Conservation (phyloP, 2,113 vertebrate species). For the Petaurus breviceps region DNA sequence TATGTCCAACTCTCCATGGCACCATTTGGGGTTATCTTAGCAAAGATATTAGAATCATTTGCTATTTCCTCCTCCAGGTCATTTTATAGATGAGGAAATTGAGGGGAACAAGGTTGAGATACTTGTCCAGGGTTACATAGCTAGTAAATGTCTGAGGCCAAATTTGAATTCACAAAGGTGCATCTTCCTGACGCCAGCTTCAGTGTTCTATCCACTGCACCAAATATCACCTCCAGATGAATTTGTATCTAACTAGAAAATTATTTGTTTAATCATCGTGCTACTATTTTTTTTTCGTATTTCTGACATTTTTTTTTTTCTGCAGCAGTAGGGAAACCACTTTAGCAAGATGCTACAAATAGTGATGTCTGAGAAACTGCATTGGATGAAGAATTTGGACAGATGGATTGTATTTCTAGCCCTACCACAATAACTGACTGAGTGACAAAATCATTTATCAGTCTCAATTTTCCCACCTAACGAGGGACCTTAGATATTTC, state of each 20-base stretch:
- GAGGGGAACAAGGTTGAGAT: neutral
- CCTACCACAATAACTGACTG: neutral
- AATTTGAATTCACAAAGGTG: neutral
- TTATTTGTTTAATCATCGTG: neutral
- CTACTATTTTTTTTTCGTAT: neutral
- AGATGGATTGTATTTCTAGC: neutral
- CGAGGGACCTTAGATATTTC: neutral
- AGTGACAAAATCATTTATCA: neutral
- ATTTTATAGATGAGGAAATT: neutral
- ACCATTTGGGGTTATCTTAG: neutral
- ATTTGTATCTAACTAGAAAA: neutral
- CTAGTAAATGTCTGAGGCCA: neutral
- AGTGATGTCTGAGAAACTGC: neutral
- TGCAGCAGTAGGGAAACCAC: neutral
- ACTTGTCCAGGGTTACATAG: neutral
- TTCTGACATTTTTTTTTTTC: neutral
- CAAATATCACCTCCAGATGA: neutral
- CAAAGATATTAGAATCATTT: neutral
- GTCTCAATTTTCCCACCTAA: neutral
- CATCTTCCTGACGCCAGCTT: neutral
- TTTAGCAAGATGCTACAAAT: neutral
- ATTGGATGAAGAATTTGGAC: neutral
- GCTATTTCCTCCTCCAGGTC: neutral
- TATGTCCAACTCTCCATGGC: neutral
- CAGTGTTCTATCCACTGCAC: neutral